Evolutionary conservation across 1,140 invertebrate species (phyloP), one percentile per base, ranked within the genome.

Genomic region (Cotesia typhae): DNA sequence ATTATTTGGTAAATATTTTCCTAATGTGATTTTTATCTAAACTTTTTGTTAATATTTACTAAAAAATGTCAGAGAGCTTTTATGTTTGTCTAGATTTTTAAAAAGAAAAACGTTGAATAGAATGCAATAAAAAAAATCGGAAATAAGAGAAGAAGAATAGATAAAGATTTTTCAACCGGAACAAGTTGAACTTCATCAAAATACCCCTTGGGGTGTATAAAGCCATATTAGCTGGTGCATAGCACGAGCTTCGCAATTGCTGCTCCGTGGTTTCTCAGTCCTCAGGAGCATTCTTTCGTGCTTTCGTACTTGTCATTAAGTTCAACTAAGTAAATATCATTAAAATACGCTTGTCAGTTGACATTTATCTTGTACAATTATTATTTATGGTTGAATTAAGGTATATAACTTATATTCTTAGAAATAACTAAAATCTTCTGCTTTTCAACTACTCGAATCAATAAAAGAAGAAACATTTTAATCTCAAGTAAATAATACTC

Each of bases 121-220:
- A 28, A 28, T 28, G 28, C 28, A 28, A 28, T 28, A 59, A 35
- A 20, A 20, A 59, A 20, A 59, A 59, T 28, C 20, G 17, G 28
- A 59, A 20, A 35, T 20, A 59, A 59, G 9, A 20, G 14, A 59
- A 59, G 17, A 55, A 55, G 53, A 67, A n/a, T 55, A 67, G 66
- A 35, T 36, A 41, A 67, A 67, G 66, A 67, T 67, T 67, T 67
- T 9, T 20, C 66, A 67, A 51, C 66, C 14, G 20, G 66, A 67
- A 67, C 66, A 14, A 37, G 47, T 41, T 67, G 38, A 67, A 67
- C 66, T 67, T 67, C 66, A 41, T 67, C 66, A 67, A 67, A 67
- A 67, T 67, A 67, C 66, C 51, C 66, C 66, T 67, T 55, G 66
- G 66, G 66, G 66, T 55, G 51, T 52, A 67, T 67, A 67, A 67